These are phyloP conservation scores for Dromius quadrimaculatus DNA, from an alignment of 2,888 invertebrate species.

Conservation along the genomic window DNA sequence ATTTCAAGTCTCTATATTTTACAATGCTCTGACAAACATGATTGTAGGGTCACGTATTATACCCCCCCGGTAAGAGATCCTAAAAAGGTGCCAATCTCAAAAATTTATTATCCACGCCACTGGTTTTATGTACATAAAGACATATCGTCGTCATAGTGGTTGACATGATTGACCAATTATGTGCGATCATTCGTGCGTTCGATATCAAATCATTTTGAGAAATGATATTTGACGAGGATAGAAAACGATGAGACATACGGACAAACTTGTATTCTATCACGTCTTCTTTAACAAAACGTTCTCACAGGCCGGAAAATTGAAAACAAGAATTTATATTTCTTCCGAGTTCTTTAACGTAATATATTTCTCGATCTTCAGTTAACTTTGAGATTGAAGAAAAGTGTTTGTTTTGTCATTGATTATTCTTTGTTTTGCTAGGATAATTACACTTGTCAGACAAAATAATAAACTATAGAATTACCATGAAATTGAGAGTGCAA, in stretches of 20 bases:
- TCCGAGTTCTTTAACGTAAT: slow-evolving; percentile 13
- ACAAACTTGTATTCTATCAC: not conserved
- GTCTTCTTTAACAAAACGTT: not conserved
- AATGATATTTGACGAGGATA: not conserved
- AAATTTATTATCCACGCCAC: not conserved
- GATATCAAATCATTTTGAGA: slow-evolving; percentile 27
- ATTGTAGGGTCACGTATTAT: too few relatives aligned
- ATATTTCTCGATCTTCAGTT: not conserved
- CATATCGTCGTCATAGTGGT: not conserved
- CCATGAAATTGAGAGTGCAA: not conserved
- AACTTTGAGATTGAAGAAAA: slow-evolving; percentile 12
- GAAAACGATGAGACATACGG: slow-evolving; percentile 8
- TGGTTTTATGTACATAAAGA: not conserved
- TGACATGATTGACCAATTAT: slow-evolving; percentile 38
- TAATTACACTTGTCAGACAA: not conserved
- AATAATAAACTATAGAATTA: not conserved
- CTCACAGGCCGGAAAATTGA: slow-evolving; percentile 16
- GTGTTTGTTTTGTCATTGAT: slow-evolving; percentile 11
- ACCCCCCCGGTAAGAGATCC: too few relatives aligned
- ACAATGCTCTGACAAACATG: too few relatives aligned
- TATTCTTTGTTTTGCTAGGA: not conserved
- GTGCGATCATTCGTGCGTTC: slow-evolving; percentile 23
- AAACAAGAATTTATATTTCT: slow-evolving; percentile 32
- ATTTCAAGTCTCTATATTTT: too few relatives aligned
- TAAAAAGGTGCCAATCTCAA: too few relatives aligned